Percentiles rank a stretch among this genome's conserved stretches.
These are phyloP conservation scores for Scomberomorus guttatus DNA, from an alignment of 2,797 vertebrate genomes.

Conservation along the genomic window DNA sequence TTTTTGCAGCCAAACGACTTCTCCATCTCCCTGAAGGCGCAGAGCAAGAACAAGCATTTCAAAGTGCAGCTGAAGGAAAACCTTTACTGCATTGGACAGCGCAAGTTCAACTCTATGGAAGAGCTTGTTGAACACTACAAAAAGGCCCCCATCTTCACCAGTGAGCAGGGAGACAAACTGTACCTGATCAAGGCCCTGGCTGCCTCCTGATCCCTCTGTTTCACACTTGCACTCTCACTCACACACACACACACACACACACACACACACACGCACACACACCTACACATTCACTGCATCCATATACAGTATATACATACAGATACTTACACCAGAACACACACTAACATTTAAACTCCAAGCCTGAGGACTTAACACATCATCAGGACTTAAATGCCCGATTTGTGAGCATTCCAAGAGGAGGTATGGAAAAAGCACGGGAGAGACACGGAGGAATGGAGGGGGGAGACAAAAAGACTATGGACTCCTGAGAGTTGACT, in stretches of 20 bases:
- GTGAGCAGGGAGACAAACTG: slow-evolving; percentile 95
- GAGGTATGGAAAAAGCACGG: slow-evolving; percentile 61
- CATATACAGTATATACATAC: slow-evolving; percentile 42
- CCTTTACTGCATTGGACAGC: slow-evolving; percentile 95
- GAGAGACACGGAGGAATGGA: slow-evolving; percentile 56
- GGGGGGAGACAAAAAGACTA: slow-evolving; percentile 62
- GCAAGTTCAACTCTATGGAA: slow-evolving; percentile 95
- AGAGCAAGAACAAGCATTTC: slow-evolving; percentile 97
- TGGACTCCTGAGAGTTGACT: slow-evolving; percentile 79
- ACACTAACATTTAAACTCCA: slow-evolving; percentile 79
- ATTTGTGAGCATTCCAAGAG: slow-evolving; percentile 85
- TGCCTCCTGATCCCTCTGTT: slow-evolving; percentile 86
- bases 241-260: slow-evolving; percentile 11
- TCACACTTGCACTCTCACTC: slow-evolving; percentile 13
- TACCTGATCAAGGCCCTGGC: slow-evolving; percentile 94
- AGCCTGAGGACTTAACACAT: slow-evolving; percentile 78
- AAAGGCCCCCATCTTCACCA: slow-evolving; percentile 96
- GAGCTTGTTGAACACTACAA: slow-evolving; percentile 97
- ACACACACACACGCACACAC: slow-evolving; percentile 28
- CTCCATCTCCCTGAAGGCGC: slow-evolving; percentile 94
- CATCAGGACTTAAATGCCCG: slow-evolving; percentile 75
- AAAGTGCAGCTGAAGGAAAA: slow-evolving; percentile 94
- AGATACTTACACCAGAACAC: slow-evolving; percentile 69
- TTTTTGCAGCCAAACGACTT: slow-evolving; percentile 91
- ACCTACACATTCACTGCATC: slow-evolving; percentile 51